Percentiles rank a stretch among this genome's conserved stretches.
phyloP scores from a whole-genome alignment of 2,113 vertebrate genomes.

The Astatotilapia flaviijosephi region DNA sequence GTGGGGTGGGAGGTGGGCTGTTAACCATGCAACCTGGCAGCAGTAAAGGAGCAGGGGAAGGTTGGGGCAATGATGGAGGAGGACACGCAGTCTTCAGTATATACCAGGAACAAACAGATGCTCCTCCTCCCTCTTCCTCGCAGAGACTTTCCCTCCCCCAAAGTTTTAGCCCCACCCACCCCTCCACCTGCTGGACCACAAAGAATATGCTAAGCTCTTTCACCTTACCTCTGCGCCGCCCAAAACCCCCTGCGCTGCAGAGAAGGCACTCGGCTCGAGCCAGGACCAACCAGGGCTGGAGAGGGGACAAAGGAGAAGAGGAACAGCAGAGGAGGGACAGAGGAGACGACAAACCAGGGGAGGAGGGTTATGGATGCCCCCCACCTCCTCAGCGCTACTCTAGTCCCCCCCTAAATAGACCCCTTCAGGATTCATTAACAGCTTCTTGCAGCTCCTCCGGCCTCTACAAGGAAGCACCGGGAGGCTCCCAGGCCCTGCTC shows the following conservation, averaged over 20 bases:
- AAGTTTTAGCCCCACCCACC: neutral
- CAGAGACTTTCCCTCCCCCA: neutral
- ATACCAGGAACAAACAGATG: neutral
- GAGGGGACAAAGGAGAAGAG: neutral
- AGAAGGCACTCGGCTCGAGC: constrained; percentile 12
- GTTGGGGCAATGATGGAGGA: neutral
- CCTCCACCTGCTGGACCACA: neutral
- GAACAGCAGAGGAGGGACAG: neutral
- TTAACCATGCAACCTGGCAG: neutral
- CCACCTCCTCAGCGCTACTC: neutral
- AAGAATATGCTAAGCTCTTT: constrained; percentile 7
- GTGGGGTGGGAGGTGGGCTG: neutral
- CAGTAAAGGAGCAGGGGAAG: neutral
- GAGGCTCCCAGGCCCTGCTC: constrained; percentile 17
- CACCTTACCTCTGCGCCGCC: constrained; percentile 14
- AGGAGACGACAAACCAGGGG: neutral
- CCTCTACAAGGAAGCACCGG: neutral
- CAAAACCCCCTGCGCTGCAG: fast-evolving
- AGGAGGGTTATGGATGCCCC: neutral
- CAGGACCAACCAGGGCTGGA: neutral
- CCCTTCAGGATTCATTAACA: neutral
- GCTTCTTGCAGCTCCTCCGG: constrained; percentile 1
- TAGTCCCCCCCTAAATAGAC: neutral
- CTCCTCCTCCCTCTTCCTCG: neutral
- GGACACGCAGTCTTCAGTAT: constrained; percentile 22